Conservation (phyloP, 2,113 vertebrate genomes). For the Etia nguti region DNA sequence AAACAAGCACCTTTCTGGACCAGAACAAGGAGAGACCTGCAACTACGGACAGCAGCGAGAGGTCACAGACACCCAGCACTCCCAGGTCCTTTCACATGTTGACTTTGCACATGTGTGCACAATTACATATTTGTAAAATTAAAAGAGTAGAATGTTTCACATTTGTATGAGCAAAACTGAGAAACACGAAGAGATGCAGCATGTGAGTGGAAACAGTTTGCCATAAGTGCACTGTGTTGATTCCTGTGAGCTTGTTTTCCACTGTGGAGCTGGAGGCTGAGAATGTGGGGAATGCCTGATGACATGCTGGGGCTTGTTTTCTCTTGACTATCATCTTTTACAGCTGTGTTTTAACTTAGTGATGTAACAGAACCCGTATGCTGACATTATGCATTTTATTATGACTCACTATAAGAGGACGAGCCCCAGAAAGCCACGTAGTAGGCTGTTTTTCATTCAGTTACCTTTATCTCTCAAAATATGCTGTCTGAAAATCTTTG, state of each 20-base stretch:
- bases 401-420: neutral
- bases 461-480: neutral
- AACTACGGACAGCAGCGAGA: constrained; percentile 64
- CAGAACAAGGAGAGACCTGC: constrained; percentile 61
- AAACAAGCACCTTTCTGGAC: constrained; percentile 50
- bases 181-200: neutral
- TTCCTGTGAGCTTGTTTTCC: neutral
- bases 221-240: neutral
- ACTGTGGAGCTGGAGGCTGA: neutral
- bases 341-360: neutral
- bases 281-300: constrained; percentile 50
- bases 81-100: constrained; percentile 57
- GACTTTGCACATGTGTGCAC: neutral
- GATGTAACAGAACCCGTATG: neutral
- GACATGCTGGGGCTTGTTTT: constrained; percentile 45
- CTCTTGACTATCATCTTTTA: constrained; percentile 15
- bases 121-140: neutral
- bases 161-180: neutral
- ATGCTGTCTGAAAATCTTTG: neutral
- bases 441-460: neutral
- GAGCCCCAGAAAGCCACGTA: neutral
- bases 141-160: neutral
- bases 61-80: constrained; percentile 75
- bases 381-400: neutral
- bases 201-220: neutral